Evolutionary conservation across 2,797 vertebrate species (phyloP), one percentile per base, ranked within the genome.

Genomic region (Bufotes viridis): DNA sequence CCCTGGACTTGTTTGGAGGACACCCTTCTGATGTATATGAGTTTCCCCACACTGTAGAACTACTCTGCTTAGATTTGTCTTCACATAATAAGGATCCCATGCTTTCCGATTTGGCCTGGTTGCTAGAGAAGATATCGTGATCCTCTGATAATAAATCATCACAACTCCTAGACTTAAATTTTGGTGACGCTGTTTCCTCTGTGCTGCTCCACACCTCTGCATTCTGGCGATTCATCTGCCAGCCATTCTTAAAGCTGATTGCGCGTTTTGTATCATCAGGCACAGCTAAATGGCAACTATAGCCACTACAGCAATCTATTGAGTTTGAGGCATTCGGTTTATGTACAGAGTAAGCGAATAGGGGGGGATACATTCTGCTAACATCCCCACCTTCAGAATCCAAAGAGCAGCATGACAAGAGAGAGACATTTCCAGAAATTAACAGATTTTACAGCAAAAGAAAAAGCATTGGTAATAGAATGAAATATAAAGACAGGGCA

Each of bases 381-480:
- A 95, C 94, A 94, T 97, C 97, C 97, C 97, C 97, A 97, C 96
- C 98, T 99, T 97, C 94, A 94, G 91, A 94, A 96, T 97, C 97
- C 92, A 94, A 49, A 95, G 92, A 95, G 98, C 97, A 98, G 98
- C 98, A 94, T 98, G 97, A 94, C 95, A 94, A 95, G 94, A 97
- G 94, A 97, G 93, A 97, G 95, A 97, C 90, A 94, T 93, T 92
- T 92, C 91, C 94, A 94, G 95, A 94, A 92, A 95, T 96, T 97
- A 97, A 95, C 94, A 95, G 92, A 90, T 89, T 42, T 95, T 84
- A 90, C 92, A 93, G 91, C 92, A 91, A 91, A 91, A 91, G 86
- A 94, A 91, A 91, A 85, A 91, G 78, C 60, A 85, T 94, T 92
- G 94, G 91, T 89, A 91, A 92, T 90, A 93, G 94, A 93, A 26